Conservation (phyloP, 2,888 invertebrate species). For the Ypsolopha scabrella region DNA sequence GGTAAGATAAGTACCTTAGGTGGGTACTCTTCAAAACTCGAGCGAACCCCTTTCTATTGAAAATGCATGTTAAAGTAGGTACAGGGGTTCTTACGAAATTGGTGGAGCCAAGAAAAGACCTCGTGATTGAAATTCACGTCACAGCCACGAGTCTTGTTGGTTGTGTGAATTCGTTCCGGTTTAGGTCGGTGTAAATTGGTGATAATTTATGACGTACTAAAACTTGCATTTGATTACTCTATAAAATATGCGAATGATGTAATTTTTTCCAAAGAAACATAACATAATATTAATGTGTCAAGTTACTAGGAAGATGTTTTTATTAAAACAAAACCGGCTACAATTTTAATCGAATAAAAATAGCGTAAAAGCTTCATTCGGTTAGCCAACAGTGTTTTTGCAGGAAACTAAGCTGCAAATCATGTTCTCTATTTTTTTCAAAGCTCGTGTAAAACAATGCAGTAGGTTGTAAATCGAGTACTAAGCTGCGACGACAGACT, state of each 20-base stretch:
- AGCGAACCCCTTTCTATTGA: slow-evolving; percentile 46
- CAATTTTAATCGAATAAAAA: too few relatives aligned
- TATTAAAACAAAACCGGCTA: not conserved
- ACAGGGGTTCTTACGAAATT: slow-evolving; percentile 43
- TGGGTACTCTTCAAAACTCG: slow-evolving; percentile 59
- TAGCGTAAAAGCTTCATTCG: too few relatives aligned
- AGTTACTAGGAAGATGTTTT: not conserved
- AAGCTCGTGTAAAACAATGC: not conserved
- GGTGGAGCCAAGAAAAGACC: slow-evolving; percentile 13
- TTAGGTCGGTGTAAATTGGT: not conserved
- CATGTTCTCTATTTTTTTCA: not conserved
- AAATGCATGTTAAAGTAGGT: slow-evolving; percentile 59
- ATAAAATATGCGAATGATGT: not conserved
- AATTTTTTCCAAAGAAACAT: not conserved
- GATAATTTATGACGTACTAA: too few relatives aligned
- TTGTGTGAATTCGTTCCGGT: not conserved
- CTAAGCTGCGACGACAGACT: not conserved
- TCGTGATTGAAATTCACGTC: slow-evolving; percentile 47
- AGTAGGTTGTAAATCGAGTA: not conserved
- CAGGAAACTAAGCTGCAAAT: too few relatives aligned
- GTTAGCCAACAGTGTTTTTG: too few relatives aligned
- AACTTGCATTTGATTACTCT: too few relatives aligned
- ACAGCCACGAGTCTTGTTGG: not conserved
- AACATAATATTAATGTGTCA: not conserved
- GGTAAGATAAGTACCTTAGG: slow-evolving; percentile 58